Evolutionary conservation across 1,140 invertebrate species (phyloP).

Genomic region (Asobara japonica): DNA sequence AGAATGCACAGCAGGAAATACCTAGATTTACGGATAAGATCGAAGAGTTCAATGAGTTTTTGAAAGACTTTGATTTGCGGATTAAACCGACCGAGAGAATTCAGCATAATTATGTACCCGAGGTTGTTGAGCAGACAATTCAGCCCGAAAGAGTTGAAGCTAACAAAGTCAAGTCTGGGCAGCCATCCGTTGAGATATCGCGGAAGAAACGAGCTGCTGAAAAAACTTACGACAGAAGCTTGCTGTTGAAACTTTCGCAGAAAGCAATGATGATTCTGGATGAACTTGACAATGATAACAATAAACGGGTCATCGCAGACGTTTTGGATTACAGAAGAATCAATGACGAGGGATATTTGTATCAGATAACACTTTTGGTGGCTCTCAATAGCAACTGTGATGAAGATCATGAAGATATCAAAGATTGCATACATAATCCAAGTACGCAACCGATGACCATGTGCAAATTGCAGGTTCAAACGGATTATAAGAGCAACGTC

Average conservation of each 20-base stretch:
- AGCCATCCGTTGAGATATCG: slow-evolving; percentile 2
- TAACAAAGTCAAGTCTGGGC: not conserved
- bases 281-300: slow-evolving; percentile 57
- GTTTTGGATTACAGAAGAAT: slow-evolving; percentile 56
- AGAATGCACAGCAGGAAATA: slow-evolving; percentile 33
- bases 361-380: slow-evolving; percentile 30
- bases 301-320: slow-evolving; percentile 56
- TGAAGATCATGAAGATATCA: slow-evolving; percentile 19
- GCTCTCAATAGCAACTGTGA: slow-evolving; percentile 40
- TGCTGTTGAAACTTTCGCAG: slow-evolving; percentile 56
- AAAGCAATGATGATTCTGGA: slow-evolving; percentile 61
- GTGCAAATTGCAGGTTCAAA: slow-evolving; percentile 47
- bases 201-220: slow-evolving; percentile 35
- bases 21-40: slow-evolving; percentile 52
- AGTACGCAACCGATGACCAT: slow-evolving; percentile 39
- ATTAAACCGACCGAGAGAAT: slow-evolving; percentile 39
- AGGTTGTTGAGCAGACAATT: slow-evolving; percentile 41
- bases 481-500: slow-evolving; percentile 37
- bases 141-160: slow-evolving; percentile 32
- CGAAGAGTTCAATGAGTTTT: slow-evolving; percentile 59
- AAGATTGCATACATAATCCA: slow-evolving; percentile 43
- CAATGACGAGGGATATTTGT: slow-evolving; percentile 39
- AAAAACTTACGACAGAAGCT: slow-evolving; percentile 40
- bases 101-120: slow-evolving; percentile 31
- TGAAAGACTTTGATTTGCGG: slow-evolving; percentile 56